Evolutionary conservation across 2,888 invertebrate genomes (phyloP), one percentile per base, ranked within the genome.

Genomic region (Cacoxenus indagator): DNA sequence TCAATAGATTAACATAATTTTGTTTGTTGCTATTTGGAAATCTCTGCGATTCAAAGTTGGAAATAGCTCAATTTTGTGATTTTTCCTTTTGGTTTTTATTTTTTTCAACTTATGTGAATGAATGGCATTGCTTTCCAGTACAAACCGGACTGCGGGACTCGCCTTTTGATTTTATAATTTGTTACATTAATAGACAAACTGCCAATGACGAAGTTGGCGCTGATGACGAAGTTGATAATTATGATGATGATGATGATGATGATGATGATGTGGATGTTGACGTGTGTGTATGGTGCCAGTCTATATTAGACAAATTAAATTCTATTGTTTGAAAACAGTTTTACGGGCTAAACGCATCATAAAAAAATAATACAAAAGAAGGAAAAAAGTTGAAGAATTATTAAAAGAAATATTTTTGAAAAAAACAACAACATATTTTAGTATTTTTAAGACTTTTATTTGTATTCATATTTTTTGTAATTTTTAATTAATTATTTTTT

Each of bases 281-380:
- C 77, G 76, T 72, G 70, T 71, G 74, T 68, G 59, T 14, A 54
- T 27, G 54, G n/a, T n/a, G n/a, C n/a, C n/a, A n/a, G n/a, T n/a
- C 14, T 37, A 69, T 75, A 80, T 77, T 82, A 81, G 82, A 70
- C 74, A 72, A 78, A 81, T 83, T 81, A 79, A 81, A 74, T 68
- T 75, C 78, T 77, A 82, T 80, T 80, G 83, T 80, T 77, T 69
- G 73, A 65, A 54, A 73, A 62, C 22, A 14, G 17, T 31, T 59
- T 59, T 59, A 68, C 17, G 65, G 48, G 29, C 64, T 57, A 70
- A 73, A 67, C 73, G 37, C 59, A 31, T 59, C 37, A 37, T 59
- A 59, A 59, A 57, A 57, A 26, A 31, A 14, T 24, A 8, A 54
- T 1, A 27, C 57, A 57, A 57, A 27, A 22, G 11, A 24, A 51